Base-by-base conservation (phyloP, 2,797 vertebrate species). In the Manis javanica region DNA sequence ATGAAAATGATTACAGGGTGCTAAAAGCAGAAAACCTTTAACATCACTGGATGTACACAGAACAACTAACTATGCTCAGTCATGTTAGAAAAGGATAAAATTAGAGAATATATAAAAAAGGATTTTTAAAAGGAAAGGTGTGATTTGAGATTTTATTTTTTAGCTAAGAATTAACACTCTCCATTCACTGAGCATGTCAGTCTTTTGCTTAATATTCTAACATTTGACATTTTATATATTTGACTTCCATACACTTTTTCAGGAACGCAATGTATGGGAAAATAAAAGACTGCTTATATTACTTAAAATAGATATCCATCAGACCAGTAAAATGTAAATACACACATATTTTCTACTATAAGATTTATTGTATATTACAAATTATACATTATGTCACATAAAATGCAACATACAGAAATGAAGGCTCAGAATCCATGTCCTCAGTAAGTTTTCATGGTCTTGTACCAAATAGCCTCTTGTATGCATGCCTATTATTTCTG, bases 41-140 rank as follows among this genome's bases (percentile, higher is more conserved):
- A 82, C 7, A 57, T 49, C n/a, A 63, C 16, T 42, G 8, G 39
- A 61, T 51, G 37, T 18, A 59, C 34, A 94, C 10, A 61, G 63
- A 86, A 88, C 34, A 79, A 74, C 51, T 63, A 69, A 90, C 37
- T 64, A 29, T 16, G n/a, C 37, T 79, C 49, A 55, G 19, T 11
- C 39, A 3, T 55, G 57, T 57, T 9, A 12, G n/a, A 57, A 82
- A 93, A 81, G 4, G 3, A 86, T 26, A 85, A 81, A 84, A 90
- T 71, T 29, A 82, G 66, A 79, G 53, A 69, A 61, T 23, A 83
- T 34, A 34, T 49, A 49, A 61, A 71, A 81, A 49, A 34, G 37
- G 19, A 85, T 39, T 95, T 68, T 82, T 71, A n/a, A 97, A 79
- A 91, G 46, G 9, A 91, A 90, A 94, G 55, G 19, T 4, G 39